Evolutionary conservation across 2,888 invertebrate species (phyloP).

Genomic region (Plagiodera versicolora): DNA sequence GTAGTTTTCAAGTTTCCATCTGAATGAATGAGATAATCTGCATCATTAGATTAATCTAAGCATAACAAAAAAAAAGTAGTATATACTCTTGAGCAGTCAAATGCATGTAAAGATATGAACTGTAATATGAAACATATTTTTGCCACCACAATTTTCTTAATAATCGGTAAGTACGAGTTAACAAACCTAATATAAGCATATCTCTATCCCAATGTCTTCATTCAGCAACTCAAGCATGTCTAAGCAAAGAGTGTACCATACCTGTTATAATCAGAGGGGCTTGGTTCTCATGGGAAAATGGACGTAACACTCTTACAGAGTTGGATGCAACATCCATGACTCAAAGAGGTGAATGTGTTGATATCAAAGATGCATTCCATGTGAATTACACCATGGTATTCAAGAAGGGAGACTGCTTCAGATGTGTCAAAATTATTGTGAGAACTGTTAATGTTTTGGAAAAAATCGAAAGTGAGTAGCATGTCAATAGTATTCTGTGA

Average conservation of each 20-base stretch:
- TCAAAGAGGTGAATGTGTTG: conserved; percentile 71
- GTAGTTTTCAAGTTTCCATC: no score
- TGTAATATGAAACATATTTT: not conserved
- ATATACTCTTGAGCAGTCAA: not conserved
- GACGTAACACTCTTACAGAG: conserved; percentile 78
- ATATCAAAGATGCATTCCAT: conserved; percentile 71
- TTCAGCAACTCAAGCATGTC: conserved; percentile 26
- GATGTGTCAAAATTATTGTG: conserved; percentile 82
- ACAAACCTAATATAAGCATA: no score
- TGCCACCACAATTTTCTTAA: not conserved
- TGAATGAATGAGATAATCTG: no score
- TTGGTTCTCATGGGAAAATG: conserved; percentile 92
- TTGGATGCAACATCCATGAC: conserved; percentile 81
- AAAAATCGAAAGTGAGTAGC: conserved; percentile 76
- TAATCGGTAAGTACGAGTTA: not conserved
- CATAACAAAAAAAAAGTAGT: no score
- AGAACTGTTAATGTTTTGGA: conserved; percentile 87
- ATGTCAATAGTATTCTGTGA: not conserved
- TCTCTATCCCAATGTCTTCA: no score
- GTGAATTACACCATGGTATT: conserved; percentile 88
- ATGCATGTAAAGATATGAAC: not conserved
- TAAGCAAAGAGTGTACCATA: conserved; percentile 63
- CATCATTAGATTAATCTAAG: no score
- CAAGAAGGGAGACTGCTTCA: conserved; percentile 70
- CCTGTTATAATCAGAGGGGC: conserved; percentile 79